Evolutionary conservation across 2,113 vertebrate species (phyloP).

Genomic region (Microcebus griseorufus): DNA sequence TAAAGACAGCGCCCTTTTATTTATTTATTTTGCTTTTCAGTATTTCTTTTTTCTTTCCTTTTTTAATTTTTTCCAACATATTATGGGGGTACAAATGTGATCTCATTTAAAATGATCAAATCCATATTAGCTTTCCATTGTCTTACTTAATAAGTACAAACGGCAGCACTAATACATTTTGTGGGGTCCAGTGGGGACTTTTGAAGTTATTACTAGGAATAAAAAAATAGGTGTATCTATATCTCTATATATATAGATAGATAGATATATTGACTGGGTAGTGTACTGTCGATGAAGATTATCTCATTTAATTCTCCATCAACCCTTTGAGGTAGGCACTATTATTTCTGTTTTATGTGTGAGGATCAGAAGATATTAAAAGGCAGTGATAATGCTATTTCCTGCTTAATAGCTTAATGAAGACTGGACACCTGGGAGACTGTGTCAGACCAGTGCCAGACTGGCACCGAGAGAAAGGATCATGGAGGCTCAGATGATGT

Average conservation of each 20-base stretch:
- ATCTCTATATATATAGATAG: too few species aligned
- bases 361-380: neutral
- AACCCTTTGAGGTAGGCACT: neutral
- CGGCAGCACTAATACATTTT: neutral
- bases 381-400: neutral
- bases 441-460: neutral
- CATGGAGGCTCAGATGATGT: too few species aligned
- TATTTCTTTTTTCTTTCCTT: too few species aligned
- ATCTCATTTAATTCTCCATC: neutral
- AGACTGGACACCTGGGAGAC: neutral
- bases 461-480: neutral
- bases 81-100: neutral
- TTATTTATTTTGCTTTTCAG: too few species aligned
- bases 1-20: too few species aligned
- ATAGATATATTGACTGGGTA: neutral
- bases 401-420: neutral
- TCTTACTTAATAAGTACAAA: neutral
- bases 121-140: neutral
- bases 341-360: neutral
- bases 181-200: neutral
- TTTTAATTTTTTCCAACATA: too few species aligned
- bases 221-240: neutral
- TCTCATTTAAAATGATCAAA: neutral
- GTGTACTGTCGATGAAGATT: neutral
- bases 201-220: neutral